Conservation (phyloP, 2,797 vertebrate species). For the Enteromius treurensis region DNA sequence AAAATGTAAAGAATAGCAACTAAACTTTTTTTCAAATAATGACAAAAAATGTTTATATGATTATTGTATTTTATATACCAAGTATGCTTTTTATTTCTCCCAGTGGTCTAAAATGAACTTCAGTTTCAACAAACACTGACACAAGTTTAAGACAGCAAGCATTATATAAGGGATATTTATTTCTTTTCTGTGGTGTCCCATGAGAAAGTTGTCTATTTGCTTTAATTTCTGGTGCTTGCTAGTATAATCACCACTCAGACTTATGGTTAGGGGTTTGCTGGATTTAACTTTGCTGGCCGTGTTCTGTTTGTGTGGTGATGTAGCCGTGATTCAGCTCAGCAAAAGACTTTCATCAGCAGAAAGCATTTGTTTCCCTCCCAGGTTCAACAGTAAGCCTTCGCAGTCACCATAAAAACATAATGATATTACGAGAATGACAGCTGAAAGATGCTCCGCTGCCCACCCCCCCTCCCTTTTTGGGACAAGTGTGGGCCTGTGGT, state of each 20-base stretch:
- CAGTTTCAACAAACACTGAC: background rate
- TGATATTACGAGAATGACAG: constrained; percentile 23
- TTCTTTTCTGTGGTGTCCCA: background rate
- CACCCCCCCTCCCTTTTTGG: constrained; percentile 49
- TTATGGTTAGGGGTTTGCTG: too few relatives aligned
- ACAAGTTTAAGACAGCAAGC: background rate
- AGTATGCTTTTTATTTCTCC: background rate
- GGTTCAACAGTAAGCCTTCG: constrained; percentile 28
- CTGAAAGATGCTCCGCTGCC: constrained; percentile 53
- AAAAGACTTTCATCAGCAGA: constrained; percentile 37
- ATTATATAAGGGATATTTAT: background rate
- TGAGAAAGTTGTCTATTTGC: background rate
- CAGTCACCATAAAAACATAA: constrained; percentile 28
- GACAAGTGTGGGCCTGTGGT: constrained; percentile 71
- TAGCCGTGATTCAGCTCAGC: background rate
- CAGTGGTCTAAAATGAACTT: background rate
- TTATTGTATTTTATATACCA: background rate
- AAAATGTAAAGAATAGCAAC: background rate
- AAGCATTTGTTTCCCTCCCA: background rate
- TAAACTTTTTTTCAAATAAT: background rate
- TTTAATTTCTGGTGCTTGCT: background rate
- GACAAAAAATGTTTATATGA: background rate
- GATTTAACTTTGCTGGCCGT: too few relatives aligned
- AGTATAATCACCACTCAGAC: background rate
- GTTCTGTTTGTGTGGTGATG: constrained; percentile 32